A percentile compares a stretch with the other conserved stretches of the same genome.
Conservation (phyloP, 2,888 invertebrate genomes). For the Molanna angustata region DNA sequence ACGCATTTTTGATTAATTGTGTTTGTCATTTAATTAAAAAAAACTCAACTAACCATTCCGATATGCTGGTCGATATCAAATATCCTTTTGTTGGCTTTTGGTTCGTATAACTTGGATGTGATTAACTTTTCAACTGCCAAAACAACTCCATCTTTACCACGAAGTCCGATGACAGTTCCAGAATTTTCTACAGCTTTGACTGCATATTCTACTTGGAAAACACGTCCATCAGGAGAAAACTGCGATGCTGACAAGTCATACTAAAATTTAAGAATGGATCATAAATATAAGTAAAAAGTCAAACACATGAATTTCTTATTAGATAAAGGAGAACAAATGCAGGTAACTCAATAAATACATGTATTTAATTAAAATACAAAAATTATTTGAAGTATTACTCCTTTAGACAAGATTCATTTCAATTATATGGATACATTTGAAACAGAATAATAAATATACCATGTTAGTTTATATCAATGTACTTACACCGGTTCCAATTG, state of each 20-base stretch:
- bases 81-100: conserved; percentile 86
- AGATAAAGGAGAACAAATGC: no score
- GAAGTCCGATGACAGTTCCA: conserved; percentile 91
- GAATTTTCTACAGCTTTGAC: conserved; percentile 98
- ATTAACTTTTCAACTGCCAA: conserved; percentile 97
- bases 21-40: no score
- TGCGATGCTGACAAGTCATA: conserved; percentile 99
- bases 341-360: no score
- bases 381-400: no score
- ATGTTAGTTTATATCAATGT: no score
- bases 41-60: conserved; percentile 68
- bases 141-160: conserved; percentile 95
- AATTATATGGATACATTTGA: no score
- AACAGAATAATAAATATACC: no score
- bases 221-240: conserved; percentile 98
- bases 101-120: conserved; percentile 89
- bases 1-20: no score
- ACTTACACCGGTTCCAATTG: conserved; percentile 92
- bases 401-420: no score
- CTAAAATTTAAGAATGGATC: conserved; percentile 52
- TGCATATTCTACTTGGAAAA: conserved; percentile 99
- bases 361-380: no score
- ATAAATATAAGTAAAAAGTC: neutral
- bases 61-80: conserved; percentile 92
- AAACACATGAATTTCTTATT: neutral